Evolutionary conservation across 2,888 invertebrate species (phyloP).

Genomic region (Acanthococcus lagerstroemiae): DNA sequence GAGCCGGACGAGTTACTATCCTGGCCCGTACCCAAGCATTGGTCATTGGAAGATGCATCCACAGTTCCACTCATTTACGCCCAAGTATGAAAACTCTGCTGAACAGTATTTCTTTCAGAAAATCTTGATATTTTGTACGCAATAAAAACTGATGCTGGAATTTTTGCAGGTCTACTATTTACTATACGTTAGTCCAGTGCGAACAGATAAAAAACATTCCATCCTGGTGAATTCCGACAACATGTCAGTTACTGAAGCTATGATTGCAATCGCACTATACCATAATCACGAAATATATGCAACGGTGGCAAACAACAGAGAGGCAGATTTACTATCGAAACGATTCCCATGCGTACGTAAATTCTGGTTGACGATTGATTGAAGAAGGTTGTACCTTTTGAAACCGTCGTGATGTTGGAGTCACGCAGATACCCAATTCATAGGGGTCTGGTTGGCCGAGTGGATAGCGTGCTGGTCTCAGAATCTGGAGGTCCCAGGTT

Average conservation of each 20-base stretch:
- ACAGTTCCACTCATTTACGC: conserved; percentile 55
- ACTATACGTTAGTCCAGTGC: no score
- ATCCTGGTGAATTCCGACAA: not conserved
- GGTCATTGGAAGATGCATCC: conserved; percentile 55
- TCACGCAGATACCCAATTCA: no score
- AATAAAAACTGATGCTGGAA: no score
- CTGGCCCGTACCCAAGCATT: conserved; percentile 50
- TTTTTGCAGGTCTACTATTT: no score
- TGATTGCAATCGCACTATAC: not conserved
- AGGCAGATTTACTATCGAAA: not conserved
- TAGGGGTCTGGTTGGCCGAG: not conserved
- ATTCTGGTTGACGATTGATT: no score
- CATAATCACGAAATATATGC: not conserved
- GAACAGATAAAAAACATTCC: no score
- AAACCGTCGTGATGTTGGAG: no score
- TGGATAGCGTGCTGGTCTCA: not conserved
- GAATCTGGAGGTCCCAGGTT: not conserved
- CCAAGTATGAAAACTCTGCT: conserved; percentile 39
- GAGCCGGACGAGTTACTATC: conserved; percentile 44
- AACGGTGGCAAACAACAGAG: not conserved
- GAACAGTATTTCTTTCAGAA: no score
- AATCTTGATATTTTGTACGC: no score
- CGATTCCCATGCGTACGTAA: not conserved
- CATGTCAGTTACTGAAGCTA: not conserved
- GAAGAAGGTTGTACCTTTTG: no score